Evolutionary conservation across 2,797 vertebrate species (phyloP), one percentile per base, ranked within the genome.

Genomic region (Ctenochaetus hawaiiensis): DNA sequence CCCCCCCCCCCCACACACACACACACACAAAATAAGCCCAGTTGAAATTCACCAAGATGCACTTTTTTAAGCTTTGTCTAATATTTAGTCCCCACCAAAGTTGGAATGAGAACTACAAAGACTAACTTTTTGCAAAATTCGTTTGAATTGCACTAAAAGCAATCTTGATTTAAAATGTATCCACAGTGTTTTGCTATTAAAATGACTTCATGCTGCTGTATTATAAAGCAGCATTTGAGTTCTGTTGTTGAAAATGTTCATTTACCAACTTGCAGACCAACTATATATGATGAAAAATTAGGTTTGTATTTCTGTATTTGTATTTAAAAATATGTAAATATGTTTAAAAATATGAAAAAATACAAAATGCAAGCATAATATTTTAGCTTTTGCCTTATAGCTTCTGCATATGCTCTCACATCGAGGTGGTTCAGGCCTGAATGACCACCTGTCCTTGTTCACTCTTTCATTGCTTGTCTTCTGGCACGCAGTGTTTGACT

Each of bases 401-500:
- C 18, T 51, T 62, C 56, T 44, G 14, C 30, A 34, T 34, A 34
- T 34, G 30, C 30, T 34, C 11, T 57, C 6, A 34, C 16, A 23
- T 77, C 67, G 69, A 75, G 49, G 71, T 72, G 66, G 20, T 66
- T 68, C n/a, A 26, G 34, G 66, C 43, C 37, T 81, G 59, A 86
- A 75, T 77, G 78, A 75, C 61, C 71, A 68, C 77, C 78, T 78
- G 75, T 84, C 77, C 71, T 77, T 67, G 52, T 58, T 70, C 64
- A 9, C 54, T 62, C 67, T 80, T 80, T 78, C 75, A 68, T 81
- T 11, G 1, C 48, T 52, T 37, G 12, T 72, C 41, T 52, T 43
- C 70, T 80, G 77, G 77, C 67, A 63, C 51, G 9, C 57, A 58
- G 23, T 22, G 78, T 71, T 76, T 45, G 69, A 73, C 82, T 77